Conservation (phyloP, 2,797 vertebrate genomes). For the Babyrousa celebensis region DNA sequence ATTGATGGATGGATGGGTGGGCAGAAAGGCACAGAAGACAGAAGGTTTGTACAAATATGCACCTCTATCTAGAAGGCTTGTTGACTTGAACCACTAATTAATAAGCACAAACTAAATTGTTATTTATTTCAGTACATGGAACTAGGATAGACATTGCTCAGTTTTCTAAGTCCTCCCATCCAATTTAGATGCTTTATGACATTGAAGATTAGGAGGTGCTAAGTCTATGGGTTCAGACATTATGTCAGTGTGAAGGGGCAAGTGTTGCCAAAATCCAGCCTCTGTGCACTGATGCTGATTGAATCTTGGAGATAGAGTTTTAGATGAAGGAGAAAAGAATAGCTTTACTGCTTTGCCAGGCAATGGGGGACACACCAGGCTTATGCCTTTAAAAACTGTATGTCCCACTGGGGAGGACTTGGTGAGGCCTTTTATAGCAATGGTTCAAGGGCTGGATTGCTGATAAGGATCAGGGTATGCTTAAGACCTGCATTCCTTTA, state of each 20-base stretch:
- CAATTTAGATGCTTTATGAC: conserved; percentile 26
- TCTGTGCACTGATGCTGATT: too few relatives aligned
- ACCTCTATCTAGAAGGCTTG: conserved; percentile 6
- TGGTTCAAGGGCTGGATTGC: too few relatives aligned
- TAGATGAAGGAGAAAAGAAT: too few relatives aligned
- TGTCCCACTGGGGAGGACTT: too few relatives aligned
- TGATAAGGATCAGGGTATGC: too few relatives aligned
- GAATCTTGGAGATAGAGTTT: too few relatives aligned
- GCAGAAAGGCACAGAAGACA: conserved; percentile 29
- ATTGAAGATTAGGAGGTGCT: conserved; percentile 5
- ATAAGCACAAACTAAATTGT: neutral
- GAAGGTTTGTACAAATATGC: neutral
- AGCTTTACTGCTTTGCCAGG: too few relatives aligned
- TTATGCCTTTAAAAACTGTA: too few relatives aligned
- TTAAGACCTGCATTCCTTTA: too few relatives aligned
- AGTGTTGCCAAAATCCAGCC: too few relatives aligned
- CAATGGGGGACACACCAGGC: too few relatives aligned
- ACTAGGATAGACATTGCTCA: neutral
- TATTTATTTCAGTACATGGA: conserved; percentile 18
- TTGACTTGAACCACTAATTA: conserved; percentile 23
- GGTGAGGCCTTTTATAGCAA: too few relatives aligned
- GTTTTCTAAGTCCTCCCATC: neutral
- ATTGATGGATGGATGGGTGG: neutral
- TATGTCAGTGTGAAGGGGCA: neutral
- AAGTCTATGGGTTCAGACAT: neutral